Base-by-base conservation (phyloP, 2,113 vertebrate genomes). In the Verasper variegatus region DNA sequence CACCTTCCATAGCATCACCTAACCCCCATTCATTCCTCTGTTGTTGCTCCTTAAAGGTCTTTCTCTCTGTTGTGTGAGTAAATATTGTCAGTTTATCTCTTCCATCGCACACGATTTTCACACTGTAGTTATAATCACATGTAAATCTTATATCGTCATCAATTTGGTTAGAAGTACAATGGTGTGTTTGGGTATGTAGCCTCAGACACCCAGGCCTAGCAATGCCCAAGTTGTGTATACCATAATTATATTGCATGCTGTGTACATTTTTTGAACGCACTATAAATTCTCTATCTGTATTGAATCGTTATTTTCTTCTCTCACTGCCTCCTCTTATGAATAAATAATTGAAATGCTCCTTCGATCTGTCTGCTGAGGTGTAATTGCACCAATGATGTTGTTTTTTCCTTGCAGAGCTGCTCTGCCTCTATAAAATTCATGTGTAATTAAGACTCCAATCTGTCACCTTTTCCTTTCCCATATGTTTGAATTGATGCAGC, bases 361-460 rank as follows among this genome's bases (percentile, higher is more conserved):
- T 63, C 10, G 2, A 63, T 71, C 64, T 5, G 3, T 80, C 35
- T 18, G 0, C 5, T 37, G 45, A 66, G 55, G 62, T 79, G 71
- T 84, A 71, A 83, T 81, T 76, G 83, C 62, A 70, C 71, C 35
- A 59, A 60, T 27, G 55, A 64, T 23, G 52, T 27, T 57, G 23
- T 37, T 77, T 49, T 75, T 85, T 82, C 81, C 71, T 67, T 40
- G 56, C 51, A 74, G 40, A 74, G 62, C 49, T 21, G 37, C 75
- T 20, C 57, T 73, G 69, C 64, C 42, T 78, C 17, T 23, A 17
- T 78, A 45, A 78, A 78, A 71, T 61, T 58, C 8, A 85, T 80
- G 71, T 81, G 67, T 83, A 83, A 86, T 86, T 82, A 88, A 74
- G 64, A 73, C 69, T 88, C 71, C 82, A 78, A 77, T 89, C 77